Evolutionary conservation across 2,888 invertebrate genomes (phyloP), one percentile per base, ranked within the genome.

Genomic region (Agonopterix arenella): DNA sequence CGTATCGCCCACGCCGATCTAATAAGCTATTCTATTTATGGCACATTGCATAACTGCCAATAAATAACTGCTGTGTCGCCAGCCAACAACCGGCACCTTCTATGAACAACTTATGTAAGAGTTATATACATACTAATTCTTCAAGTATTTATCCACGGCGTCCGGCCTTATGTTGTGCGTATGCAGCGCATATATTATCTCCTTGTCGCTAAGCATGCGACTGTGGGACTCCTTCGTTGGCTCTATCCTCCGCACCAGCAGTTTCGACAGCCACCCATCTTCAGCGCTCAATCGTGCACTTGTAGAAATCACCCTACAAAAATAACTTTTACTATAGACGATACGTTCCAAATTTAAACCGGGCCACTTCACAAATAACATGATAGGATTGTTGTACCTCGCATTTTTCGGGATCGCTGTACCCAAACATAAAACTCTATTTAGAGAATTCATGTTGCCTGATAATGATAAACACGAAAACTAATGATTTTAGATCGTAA

Each of bases 151-250:
- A 60, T 94, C 93, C 85, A 94, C 93, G 45, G 93, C 94, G 83
- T 97, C 97, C 41, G 98, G 96, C 69, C 96, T 93, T 61, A 98
- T 96, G 80, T 97, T 96, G 82, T 98, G 98, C 56, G 98, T 98
- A 77, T 98, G 96, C 53, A 99, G 90, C 57, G 98, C 97, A 84
- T 97, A 99, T 67, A 99, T 95, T 52, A 95, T 93, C 84, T 98
- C 98, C 84, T 98, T 98, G 84, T 97, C 97, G 68, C 98, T 97
- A 46, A 99, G 91, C 94, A 98, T 96, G 58, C 97, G 94, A 70
- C 98, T 98, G 83, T 99, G 99, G 2, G 98, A 95, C 77, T 98
- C 97, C 80, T 97, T 97, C 1, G 97, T 97, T 4, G 97, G 97
- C 75, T 98, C 97, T 73, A 98, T 96, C 78, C 94, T 96, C 55